A percentile compares a stretch with the other conserved stretches of the same genome.
Conservation (phyloP, 2,797 vertebrate genomes). For the Hemibagrus guttatus region DNA sequence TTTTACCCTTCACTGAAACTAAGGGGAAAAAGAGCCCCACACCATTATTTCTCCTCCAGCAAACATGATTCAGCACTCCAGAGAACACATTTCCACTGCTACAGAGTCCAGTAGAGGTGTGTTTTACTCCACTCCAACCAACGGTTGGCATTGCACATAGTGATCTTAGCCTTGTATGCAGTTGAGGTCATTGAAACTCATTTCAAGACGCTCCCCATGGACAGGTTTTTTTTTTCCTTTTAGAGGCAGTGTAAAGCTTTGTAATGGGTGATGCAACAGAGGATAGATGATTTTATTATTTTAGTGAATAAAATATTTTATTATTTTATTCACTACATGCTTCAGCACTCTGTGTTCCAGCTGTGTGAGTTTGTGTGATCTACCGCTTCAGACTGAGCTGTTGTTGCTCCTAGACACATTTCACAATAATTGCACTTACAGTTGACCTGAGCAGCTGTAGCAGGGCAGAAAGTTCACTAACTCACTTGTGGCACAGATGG, state of each 20-base stretch:
- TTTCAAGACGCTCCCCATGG: neutral
- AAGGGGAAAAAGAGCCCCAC: neutral
- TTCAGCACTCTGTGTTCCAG: neutral
- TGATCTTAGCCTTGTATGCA: neutral
- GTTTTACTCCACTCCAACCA: neutral
- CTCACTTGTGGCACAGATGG: neutral
- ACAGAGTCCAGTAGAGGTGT: neutral
- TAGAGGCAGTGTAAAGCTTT: neutral
- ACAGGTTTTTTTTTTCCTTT: neutral
- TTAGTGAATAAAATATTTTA: no score
- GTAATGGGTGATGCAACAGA: neutral
- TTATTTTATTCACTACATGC: neutral
- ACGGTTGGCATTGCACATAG: neutral
- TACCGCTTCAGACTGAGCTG: neutral
- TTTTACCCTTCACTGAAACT: neutral
- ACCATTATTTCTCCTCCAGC: neutral
- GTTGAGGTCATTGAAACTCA: neutral
- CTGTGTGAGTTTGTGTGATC: no score
- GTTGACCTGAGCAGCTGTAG: neutral
- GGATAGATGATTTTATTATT: neutral
- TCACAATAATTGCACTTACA: slow-evolving; percentile 13
- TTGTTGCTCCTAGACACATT: neutral
- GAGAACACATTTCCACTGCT: neutral
- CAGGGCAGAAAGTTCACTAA: neutral
- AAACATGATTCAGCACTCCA: neutral